phyloP scores from a whole-genome alignment of 2,113 vertebrate genomes.

The Motacilla alba region DNA sequence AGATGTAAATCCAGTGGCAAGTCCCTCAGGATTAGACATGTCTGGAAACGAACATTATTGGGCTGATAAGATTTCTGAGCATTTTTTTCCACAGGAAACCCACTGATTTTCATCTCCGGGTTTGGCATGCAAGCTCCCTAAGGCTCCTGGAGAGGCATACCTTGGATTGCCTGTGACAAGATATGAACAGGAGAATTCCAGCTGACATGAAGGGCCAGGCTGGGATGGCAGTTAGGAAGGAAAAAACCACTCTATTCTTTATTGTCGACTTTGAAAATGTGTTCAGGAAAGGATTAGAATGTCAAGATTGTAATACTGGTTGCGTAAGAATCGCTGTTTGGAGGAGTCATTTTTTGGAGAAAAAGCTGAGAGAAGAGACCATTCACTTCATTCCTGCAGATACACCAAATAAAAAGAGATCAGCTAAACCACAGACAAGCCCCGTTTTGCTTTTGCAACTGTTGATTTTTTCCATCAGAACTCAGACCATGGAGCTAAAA shows the following conservation, averaged over 20 bases:
- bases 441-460: slow-evolving; percentile 15
- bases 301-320: slow-evolving; percentile 18
- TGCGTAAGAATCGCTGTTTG: background rate
- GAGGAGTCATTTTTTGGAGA: background rate
- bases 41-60: slow-evolving; percentile 62
- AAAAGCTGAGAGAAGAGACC: slow-evolving; percentile 20
- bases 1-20: slow-evolving; percentile 66
- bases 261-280: background rate
- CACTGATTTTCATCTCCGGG: slow-evolving; percentile 47
- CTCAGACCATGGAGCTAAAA: background rate
- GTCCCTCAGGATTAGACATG: slow-evolving; percentile 56
- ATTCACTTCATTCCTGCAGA: slow-evolving; percentile 23
- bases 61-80: slow-evolving; percentile 59
- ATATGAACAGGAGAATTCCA: slow-evolving; percentile 10
- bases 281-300: slow-evolving; percentile 44
- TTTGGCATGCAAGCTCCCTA: slow-evolving; percentile 37
- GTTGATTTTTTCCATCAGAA: slow-evolving; percentile 41
- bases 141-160: slow-evolving; percentile 25
- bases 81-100: slow-evolving; percentile 64
- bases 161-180: slow-evolving; percentile 30
- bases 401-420: slow-evolving; percentile 27
- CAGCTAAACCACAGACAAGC: slow-evolving; percentile 43
- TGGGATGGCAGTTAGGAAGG: slow-evolving; percentile 8
- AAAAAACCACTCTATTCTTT: slow-evolving; percentile 9
- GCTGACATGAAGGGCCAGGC: background rate